Percentiles rank a stretch among this genome's conserved stretches.
Evolutionary conservation across 2,113 vertebrate genomes (phyloP).

Genomic region (Orycteropus afer): DNA sequence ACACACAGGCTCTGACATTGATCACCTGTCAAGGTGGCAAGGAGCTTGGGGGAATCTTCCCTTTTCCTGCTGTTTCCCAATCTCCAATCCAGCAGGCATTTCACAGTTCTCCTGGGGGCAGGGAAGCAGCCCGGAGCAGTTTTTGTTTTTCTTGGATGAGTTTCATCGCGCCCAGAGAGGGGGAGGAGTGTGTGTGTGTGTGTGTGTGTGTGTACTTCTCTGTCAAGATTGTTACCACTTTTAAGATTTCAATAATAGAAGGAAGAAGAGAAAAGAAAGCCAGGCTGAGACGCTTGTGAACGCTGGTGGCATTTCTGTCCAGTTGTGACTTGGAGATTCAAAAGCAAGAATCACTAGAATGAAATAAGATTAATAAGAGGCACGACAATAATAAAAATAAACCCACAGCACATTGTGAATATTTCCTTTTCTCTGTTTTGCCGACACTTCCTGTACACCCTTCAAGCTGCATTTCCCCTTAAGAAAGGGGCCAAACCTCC

Average conservation of each 20-base stretch:
- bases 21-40: not conserved
- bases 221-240: constrained; percentile 3
- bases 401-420: not conserved
- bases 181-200: too few species aligned
- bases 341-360: not conserved
- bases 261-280: not conserved
- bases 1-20: not conserved
- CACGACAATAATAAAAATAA: not conserved
- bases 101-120: not conserved
- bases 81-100: not conserved
- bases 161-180: too few species aligned
- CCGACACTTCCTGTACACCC: not conserved
- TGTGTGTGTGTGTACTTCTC: not conserved
- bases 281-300: not conserved
- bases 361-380: not conserved
- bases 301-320: not conserved
- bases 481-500: not conserved
- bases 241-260: not conserved
- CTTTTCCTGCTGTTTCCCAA: not conserved
- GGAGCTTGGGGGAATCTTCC: not conserved
- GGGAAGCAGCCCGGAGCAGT: not conserved
- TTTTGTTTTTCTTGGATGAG: constrained; percentile 57
- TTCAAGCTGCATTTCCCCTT: not conserved
- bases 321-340: constrained; percentile 9
- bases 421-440: not conserved